phyloP scores from a whole-genome alignment of 2,888 invertebrate species.

The Trachelus stipa region DNA sequence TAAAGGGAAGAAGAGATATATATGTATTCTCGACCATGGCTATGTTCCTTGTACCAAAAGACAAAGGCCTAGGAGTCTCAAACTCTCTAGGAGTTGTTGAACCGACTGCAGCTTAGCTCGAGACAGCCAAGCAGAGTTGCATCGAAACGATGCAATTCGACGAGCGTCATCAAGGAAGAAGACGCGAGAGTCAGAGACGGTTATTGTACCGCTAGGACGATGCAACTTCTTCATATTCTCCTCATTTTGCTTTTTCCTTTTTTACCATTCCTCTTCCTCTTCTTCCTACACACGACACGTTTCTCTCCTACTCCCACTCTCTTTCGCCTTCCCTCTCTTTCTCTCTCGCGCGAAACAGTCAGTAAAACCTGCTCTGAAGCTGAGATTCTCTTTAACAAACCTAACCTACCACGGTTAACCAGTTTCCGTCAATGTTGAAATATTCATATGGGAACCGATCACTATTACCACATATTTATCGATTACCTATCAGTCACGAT shows the following conservation, averaged over 20 bases:
- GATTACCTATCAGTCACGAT: background rate
- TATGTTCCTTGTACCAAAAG: background rate
- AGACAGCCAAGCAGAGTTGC: background rate
- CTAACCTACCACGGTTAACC: background rate
- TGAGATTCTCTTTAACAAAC: background rate
- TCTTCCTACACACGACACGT: background rate
- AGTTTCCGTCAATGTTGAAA: background rate
- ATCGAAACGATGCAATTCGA: background rate
- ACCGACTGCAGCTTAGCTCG: background rate
- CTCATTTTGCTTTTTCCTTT: conserved; percentile 30
- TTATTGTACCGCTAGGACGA: conserved; percentile 25
- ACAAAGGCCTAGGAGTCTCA: background rate
- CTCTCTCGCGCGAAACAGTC: background rate
- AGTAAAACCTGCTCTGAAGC: background rate
- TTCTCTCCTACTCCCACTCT: background rate
- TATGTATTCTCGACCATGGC: background rate
- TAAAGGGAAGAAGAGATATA: background rate
- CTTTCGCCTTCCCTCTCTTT: background rate
- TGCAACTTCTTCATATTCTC: conserved; percentile 12
- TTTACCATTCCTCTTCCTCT: conserved; percentile 23
- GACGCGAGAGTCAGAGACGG: conserved; percentile 12
- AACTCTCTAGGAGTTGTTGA: background rate
- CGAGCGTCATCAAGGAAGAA: background rate
- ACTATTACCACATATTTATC: background rate
- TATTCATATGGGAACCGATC: background rate